A percentile compares a stretch with the other conserved stretches of the same genome.
phyloP scores from a whole-genome alignment of 2,113 vertebrate genomes.

The Hipposideros armiger region DNA sequence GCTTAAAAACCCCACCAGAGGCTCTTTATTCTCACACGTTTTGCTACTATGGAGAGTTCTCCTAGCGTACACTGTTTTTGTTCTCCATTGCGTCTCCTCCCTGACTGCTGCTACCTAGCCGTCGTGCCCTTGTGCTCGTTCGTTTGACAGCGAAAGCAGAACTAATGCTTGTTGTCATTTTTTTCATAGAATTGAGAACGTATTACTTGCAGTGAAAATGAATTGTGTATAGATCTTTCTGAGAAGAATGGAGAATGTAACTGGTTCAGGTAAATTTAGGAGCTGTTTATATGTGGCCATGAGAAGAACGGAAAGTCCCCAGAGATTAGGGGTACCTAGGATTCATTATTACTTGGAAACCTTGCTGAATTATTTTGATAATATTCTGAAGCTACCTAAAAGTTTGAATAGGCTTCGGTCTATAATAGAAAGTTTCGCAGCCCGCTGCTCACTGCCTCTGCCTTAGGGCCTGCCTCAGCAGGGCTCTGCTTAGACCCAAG shows the following conservation, averaged over 20 bases:
- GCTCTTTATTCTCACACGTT: neutral
- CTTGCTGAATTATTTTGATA: neutral
- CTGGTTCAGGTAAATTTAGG: neutral
- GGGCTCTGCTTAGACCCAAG: too few relatives aligned
- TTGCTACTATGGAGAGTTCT: neutral
- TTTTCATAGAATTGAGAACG: neutral
- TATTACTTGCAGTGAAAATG: neutral
- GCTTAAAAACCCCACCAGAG: neutral
- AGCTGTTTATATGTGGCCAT: neutral
- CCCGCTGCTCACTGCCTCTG: neutral
- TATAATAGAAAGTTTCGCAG: neutral
- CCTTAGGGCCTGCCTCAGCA: neutral
- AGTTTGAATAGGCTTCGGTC: neutral
- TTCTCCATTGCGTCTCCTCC: neutral
- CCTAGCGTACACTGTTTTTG: neutral
- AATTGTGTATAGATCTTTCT: neutral
- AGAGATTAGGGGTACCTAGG: neutral
- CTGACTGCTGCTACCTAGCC: neutral
- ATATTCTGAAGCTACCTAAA: neutral
- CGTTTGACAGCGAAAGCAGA: neutral
- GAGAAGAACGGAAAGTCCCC: neutral
- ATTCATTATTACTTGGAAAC: neutral
- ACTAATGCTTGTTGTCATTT: neutral
- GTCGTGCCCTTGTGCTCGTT: neutral
- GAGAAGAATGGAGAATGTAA: neutral